phyloP scores from a whole-genome alignment of 1,140 invertebrate genomes.

The Drosophila tani region DNA sequence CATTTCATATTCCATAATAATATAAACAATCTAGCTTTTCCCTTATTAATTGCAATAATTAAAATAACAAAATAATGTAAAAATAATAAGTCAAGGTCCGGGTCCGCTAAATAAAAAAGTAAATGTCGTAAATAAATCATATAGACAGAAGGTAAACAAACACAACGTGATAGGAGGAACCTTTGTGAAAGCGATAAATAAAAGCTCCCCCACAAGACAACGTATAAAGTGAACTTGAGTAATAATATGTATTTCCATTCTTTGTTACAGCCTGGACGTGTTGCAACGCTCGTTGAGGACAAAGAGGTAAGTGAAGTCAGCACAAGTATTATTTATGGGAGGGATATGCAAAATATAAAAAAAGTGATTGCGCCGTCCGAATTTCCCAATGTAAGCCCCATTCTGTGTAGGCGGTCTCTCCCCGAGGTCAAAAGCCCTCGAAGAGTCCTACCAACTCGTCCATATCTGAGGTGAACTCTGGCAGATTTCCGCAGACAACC shows the following conservation, averaged over 20 bases:
- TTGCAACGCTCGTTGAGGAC: conserved; percentile 91
- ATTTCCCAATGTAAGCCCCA: conserved; percentile 83
- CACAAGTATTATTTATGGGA: conserved; percentile 7
- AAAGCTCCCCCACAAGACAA: neutral
- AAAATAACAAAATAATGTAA: conserved; percentile 19
- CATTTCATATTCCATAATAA: too few relatives aligned
- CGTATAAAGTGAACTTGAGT: conserved; percentile 24
- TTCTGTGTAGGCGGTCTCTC: conserved; percentile 61
- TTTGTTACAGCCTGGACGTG: conserved; percentile 90
- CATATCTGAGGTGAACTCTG: conserved; percentile 75
- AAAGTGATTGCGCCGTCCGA: conserved; percentile 41
- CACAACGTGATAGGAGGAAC: conserved; percentile 18
- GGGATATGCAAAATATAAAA: conserved; percentile 1
- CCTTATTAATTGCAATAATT: conserved; percentile 3
- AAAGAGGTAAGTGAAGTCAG: conserved; percentile 87
- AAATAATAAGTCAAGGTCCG: conserved; percentile 66
- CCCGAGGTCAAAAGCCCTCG: neutral
- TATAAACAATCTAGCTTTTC: neutral
- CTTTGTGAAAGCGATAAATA: conserved; percentile 36
- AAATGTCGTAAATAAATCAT: conserved; percentile 6
- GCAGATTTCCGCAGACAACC: conserved; percentile 83
- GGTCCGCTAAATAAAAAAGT: conserved; percentile 7
- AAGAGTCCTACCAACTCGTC: conserved; percentile 60
- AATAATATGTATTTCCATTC: conserved; percentile 37
- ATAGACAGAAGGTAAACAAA: conserved; percentile 54